A percentile compares a stretch with the other conserved stretches of the same genome.
Evolutionary conservation across 2,888 invertebrate genomes (phyloP).

Genomic region (Hirudinaria manillensis): DNA sequence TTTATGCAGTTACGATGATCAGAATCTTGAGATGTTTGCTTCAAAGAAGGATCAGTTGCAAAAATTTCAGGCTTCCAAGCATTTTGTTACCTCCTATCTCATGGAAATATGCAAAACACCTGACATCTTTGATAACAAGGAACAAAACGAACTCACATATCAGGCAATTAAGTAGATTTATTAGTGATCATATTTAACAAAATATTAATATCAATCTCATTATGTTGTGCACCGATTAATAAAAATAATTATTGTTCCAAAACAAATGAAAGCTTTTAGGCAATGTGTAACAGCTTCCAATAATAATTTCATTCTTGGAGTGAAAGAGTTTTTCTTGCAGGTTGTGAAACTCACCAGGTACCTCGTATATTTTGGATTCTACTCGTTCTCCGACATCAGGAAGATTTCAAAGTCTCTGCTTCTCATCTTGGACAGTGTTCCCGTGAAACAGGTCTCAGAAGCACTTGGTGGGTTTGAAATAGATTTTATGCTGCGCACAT

Average conservation of each 20-base stretch:
- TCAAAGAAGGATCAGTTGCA: not conserved
- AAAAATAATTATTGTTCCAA: too few relatives aligned
- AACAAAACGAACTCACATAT: constrained; percentile 93
- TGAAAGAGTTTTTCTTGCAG: constrained; percentile 55
- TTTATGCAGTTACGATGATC: constrained; percentile 20
- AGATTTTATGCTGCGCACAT: not conserved
- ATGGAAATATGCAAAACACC: constrained; percentile 68
- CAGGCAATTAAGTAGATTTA: constrained; percentile 62
- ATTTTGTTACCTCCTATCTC: constrained; percentile 84
- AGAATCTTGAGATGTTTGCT: not conserved
- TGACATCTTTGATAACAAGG: constrained; percentile 87
- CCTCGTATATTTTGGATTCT: constrained; percentile 94
- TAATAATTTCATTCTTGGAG: too few relatives aligned
- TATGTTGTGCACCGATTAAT: constrained; percentile 39
- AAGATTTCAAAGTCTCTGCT: constrained; percentile 87
- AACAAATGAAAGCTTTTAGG: too few relatives aligned
- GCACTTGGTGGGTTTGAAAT: not conserved
- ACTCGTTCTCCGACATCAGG: constrained; percentile 87
- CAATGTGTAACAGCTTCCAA: too few relatives aligned
- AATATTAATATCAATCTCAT: not conserved
- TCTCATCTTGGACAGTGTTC: constrained; percentile 72
- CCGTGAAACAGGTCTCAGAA: not conserved
- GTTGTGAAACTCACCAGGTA: constrained; percentile 94
- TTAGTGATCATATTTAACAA: not conserved
- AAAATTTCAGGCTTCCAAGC: constrained; percentile 67